These are phyloP conservation scores for Mantis religiosa DNA, from an alignment of 2,888 invertebrate genomes.

Conservation along the genomic window DNA sequence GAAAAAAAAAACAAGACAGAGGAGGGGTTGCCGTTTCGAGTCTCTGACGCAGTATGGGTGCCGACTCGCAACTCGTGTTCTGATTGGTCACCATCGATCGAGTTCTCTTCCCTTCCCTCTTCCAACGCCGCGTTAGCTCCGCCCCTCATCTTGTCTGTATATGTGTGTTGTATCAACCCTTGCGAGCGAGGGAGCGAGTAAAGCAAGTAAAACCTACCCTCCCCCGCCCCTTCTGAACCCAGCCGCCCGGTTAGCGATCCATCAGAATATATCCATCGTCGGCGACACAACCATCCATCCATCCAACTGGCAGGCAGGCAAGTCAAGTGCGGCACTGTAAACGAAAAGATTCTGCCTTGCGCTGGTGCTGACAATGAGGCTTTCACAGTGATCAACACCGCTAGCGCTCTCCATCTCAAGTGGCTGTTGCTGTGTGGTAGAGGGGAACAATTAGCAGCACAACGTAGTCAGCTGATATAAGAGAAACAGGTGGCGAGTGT, in stretches of 20 bases:
- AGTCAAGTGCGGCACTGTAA: neutral
- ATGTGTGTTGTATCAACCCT: conserved; percentile 16
- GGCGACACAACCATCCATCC: neutral
- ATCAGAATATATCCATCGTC: conserved; percentile 19
- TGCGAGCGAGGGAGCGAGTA: conserved; percentile 8
- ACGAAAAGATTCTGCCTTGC: neutral
- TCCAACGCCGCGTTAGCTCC: neutral
- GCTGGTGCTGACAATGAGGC: neutral
- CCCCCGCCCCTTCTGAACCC: neutral
- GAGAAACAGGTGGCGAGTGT: neutral
- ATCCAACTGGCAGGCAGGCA: neutral
- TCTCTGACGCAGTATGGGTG: conserved; percentile 24
- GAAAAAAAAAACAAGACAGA: neutral
- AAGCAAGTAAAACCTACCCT: conserved; percentile 15
- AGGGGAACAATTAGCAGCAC: neutral
- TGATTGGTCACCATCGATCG: conserved; percentile 24
- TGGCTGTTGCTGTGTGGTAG: neutral
- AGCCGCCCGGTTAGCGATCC: conserved; percentile 3
- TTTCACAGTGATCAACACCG: neutral
- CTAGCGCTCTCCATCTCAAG: neutral
- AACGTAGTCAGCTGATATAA: neutral
- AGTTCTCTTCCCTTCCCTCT: neutral
- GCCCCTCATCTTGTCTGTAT: conserved; percentile 9
- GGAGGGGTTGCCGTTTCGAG: conserved; percentile 11
- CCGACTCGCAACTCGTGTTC: neutral